Evolutionary conservation across 2,888 invertebrate species (phyloP).

Genomic region (Microctonus aethiopoides): DNA sequence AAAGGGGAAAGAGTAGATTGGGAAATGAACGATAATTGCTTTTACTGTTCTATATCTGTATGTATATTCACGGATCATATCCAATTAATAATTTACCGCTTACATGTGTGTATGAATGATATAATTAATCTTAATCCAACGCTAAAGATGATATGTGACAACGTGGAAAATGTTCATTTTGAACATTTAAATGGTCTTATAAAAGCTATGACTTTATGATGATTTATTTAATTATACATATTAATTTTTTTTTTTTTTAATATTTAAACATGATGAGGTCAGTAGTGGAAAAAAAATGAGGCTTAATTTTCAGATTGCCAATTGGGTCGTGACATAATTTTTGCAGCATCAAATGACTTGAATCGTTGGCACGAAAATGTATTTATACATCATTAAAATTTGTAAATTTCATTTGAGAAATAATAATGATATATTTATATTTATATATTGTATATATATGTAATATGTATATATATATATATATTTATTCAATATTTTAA

Average conservation of each 20-base stretch:
- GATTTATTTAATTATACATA: background rate
- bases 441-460: background rate
- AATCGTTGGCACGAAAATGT: background rate
- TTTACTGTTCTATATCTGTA: background rate
- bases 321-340: background rate
- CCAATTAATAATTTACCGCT: background rate
- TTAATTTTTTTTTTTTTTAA: background rate
- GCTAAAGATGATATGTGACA: background rate
- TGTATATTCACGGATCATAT: background rate
- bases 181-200: background rate
- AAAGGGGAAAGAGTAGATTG: background rate
- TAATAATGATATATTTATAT: background rate
- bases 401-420: background rate
- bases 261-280: background rate
- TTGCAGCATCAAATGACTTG: background rate
- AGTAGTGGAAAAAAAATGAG: background rate
- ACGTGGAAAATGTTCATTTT: background rate
- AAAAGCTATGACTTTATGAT: background rate
- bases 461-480: background rate
- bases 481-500: background rate
- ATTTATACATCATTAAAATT: conserved; percentile 1
- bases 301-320: background rate
- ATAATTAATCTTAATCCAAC: background rate
- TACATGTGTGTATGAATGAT: background rate
- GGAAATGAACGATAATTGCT: conserved; percentile 1